Base-by-base conservation (phyloP, 2,888 invertebrate species). In the Rhorus exstirpatorius region DNA sequence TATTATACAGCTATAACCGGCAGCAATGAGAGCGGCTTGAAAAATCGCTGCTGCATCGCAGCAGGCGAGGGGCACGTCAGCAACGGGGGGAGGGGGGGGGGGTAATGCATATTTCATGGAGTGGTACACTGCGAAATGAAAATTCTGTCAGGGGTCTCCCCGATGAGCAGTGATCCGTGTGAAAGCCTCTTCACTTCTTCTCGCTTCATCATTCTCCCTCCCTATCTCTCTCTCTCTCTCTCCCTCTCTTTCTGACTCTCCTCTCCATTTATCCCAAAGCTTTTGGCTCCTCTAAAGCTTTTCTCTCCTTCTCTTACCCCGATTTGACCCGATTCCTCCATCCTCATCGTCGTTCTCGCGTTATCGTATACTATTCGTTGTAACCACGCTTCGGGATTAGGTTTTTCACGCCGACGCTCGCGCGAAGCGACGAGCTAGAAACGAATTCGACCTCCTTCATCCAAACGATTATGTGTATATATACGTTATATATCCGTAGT, bases 31-130 rank as follows among this genome's bases (percentile, higher is more conserved):
- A 83, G 80, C 83, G 71, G 60, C 77, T 85, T 85, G 88, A 88
- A 88, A 87, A 89, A 88, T 89, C 86, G 87, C 81, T 74, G 75
- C 85, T 84, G 84, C 83, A 81, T 65, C 70, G 46, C 76, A 41
- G 53, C 74, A 46, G 38, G 41, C n/a, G n/a, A n/a, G 61, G 51
- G 49, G 44, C 49, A 49, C 51, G 46, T 31, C 31, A 38, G 79
- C 71, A 46, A 67, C 76, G 75, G 77, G n/a, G n/a, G n/a, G n/a
- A n/a, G n/a, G n/a, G n/a, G n/a, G n/a, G n/a, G n/a, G n/a, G n/a
- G n/a, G 83, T 84, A 86, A 88, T 88, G 88, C 86, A 88, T 89
- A 87, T 88, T 89, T 89, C 88, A 88, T 89, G 85, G 83, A 83
- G 82, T 67, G 86, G 79, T 86, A 85, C 84, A 78, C 77, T 67